phyloP scores from a whole-genome alignment of 2,888 invertebrate species.

The Tupiocoris notatus region DNA sequence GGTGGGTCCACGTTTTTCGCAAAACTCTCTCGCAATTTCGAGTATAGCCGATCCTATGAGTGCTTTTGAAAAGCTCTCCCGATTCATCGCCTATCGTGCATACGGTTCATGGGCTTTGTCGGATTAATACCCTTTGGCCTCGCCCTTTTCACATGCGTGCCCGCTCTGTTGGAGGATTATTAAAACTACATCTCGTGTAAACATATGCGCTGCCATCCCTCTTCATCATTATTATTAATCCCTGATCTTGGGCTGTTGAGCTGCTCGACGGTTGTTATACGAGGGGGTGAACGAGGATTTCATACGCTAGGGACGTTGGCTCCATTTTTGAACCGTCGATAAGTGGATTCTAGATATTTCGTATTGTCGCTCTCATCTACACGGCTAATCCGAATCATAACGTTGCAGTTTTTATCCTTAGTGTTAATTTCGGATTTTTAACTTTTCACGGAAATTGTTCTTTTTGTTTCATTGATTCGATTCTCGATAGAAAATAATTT shows the following conservation, averaged over 20 bases:
- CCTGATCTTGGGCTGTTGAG: background rate
- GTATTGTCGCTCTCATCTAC: too few species aligned
- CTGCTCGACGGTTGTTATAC: background rate
- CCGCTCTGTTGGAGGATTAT: conserved; percentile 13
- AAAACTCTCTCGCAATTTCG: too few species aligned
- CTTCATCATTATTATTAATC: conserved; percentile 10
- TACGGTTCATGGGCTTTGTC: background rate
- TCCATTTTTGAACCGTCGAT: background rate
- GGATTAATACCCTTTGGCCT: background rate
- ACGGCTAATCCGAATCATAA: too few species aligned
- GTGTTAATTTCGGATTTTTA: too few species aligned
- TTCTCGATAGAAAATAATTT: too few species aligned
- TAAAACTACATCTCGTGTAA: conserved; percentile 33
- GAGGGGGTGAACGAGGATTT: background rate
- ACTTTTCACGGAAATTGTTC: too few species aligned
- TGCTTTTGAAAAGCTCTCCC: background rate
- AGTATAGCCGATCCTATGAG: background rate
- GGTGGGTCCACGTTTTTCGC: too few species aligned
- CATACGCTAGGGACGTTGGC: background rate
- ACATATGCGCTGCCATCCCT: conserved; percentile 23
- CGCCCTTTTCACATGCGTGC: background rate
- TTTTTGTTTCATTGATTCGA: too few species aligned
- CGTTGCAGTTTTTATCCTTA: too few species aligned
- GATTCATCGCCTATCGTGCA: background rate
- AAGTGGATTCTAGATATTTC: background rate